These are phyloP conservation scores for Amblyopsis hoosieri DNA, from an alignment of 2,797 vertebrate genomes.

Conservation along the genomic window DNA sequence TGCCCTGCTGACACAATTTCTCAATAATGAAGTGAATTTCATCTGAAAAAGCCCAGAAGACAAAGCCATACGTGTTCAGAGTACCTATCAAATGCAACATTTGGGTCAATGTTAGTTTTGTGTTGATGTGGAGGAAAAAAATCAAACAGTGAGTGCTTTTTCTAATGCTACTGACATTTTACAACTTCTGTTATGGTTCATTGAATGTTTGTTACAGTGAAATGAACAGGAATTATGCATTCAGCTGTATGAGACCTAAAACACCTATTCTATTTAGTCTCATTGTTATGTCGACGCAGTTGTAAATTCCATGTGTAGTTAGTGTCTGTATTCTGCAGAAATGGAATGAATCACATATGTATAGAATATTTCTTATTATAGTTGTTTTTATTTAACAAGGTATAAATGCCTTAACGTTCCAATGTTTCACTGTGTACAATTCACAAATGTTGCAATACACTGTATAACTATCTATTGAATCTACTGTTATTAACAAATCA, in stretches of 20 bases:
- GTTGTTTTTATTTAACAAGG: conserved; percentile 32
- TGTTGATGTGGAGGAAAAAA: not conserved
- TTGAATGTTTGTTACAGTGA: no score
- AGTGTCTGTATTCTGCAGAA: conserved; percentile 9
- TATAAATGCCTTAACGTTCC: conserved; percentile 68
- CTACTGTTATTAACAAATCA: conserved; percentile 52
- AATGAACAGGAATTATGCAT: no score
- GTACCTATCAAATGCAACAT: conserved; percentile 2
- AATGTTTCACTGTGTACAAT: conserved; percentile 41
- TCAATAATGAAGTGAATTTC: conserved; percentile 5
- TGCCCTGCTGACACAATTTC: not conserved
- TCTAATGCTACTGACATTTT: not conserved
- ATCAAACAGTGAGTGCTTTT: conserved; percentile 10
- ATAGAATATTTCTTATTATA: conserved; percentile 21
- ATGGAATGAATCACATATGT: conserved; percentile 22
- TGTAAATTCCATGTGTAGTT: not conserved
- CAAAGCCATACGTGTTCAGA: conserved; percentile 60
- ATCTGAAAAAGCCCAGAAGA: conserved; percentile 15
- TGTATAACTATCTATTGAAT: conserved; percentile 53
- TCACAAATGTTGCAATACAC: conserved; percentile 49
- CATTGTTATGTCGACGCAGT: conserved; percentile 1
- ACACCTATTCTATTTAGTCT: conserved; percentile 22
- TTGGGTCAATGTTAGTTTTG: conserved; percentile 14
- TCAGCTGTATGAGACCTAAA: conserved; percentile 2
- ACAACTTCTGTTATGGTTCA: conserved; percentile 10